Evolutionary conservation across 2,797 vertebrate genomes (phyloP).

Genomic region (Paratrypauchen microcephalus): DNA sequence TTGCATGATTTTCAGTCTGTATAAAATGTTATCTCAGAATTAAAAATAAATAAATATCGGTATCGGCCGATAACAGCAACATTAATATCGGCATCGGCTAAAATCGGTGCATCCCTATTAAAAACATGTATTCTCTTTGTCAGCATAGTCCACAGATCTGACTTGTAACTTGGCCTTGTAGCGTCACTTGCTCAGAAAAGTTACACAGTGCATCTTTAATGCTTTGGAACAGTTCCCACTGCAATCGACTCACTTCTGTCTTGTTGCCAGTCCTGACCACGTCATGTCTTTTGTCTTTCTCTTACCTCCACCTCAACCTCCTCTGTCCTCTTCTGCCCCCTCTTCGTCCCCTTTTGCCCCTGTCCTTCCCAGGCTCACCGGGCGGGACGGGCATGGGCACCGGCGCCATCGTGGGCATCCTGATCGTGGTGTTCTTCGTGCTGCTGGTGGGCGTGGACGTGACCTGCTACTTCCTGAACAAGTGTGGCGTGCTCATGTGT

Average conservation of each 20-base stretch:
- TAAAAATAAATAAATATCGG: too few species aligned
- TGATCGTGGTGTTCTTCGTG: constrained; percentile 91
- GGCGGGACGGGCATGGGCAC: constrained; percentile 83
- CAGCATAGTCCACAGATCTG: too few species aligned
- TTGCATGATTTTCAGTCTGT: too few species aligned
- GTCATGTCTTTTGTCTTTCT: constrained; percentile 38
- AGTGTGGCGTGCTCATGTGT: constrained; percentile 98
- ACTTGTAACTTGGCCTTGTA: too few species aligned
- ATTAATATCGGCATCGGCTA: too few species aligned
- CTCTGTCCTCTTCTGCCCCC: constrained; percentile 28
- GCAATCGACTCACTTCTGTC: neutral
- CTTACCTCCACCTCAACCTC: constrained; percentile 41
- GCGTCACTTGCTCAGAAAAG: neutral
- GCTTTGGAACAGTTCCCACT: neutral
- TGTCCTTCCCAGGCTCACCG: neutral
- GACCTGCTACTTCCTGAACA: constrained; percentile 98
- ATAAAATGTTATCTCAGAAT: too few species aligned
- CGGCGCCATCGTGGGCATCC: constrained; percentile 95
- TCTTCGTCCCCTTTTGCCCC: constrained; percentile 66
- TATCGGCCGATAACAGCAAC: too few species aligned
- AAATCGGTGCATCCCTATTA: too few species aligned
- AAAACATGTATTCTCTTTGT: too few species aligned
- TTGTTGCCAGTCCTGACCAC: neutral
- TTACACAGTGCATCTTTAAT: neutral
- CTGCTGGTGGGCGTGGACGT: constrained; percentile 91